Evolutionary conservation across 2,113 vertebrate species (phyloP), one percentile per base, ranked within the genome.

Genomic region (Bubo blakistoni): DNA sequence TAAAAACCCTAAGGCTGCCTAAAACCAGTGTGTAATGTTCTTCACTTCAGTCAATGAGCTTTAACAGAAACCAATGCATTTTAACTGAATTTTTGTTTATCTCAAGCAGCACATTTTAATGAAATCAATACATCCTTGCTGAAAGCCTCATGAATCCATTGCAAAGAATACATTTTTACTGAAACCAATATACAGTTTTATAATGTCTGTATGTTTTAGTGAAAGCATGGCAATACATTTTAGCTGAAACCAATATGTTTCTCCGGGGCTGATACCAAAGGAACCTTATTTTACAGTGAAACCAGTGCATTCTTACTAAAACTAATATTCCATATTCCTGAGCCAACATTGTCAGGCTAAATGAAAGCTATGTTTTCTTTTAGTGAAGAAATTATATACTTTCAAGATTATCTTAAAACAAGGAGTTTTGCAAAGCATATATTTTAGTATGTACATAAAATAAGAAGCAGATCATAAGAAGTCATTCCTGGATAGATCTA

Each of bases 1-100:
- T 96, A 95, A 97, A 98, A 96, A 84, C 95, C 97, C 96, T 57
- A 38, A 94, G 97, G 97, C 97, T 97, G 94, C 91, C 79, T 91
- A 93, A 92, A 97, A 97, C 82, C 67, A 77, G 34, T 96, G 81
- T 77, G 71, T 82, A 98, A 97, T 86, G 92, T 98, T 98, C 97
- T 94, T 97, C 95, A 97, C 91, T 97, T 97, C 96, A 98, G 95
- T 98, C 98, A 98, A 97, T 98, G 98, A 98, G 96, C 96, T 98
- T 98, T 98, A 98, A 97, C 97, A 98, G 96, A 98, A 98, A 97
- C 96, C 97, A 98, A 96, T 98, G 97, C 96, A 98, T 98, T 98
- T 98, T 97, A 98, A 98, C 98, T 96, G 97, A 98, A 97, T 97
- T 98, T 98, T 98, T 98, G 98, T 98, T 98, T 98, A 98, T 98